phyloP scores from a whole-genome alignment of 2,113 vertebrate species.

The Anthoscopus minutus region DNA sequence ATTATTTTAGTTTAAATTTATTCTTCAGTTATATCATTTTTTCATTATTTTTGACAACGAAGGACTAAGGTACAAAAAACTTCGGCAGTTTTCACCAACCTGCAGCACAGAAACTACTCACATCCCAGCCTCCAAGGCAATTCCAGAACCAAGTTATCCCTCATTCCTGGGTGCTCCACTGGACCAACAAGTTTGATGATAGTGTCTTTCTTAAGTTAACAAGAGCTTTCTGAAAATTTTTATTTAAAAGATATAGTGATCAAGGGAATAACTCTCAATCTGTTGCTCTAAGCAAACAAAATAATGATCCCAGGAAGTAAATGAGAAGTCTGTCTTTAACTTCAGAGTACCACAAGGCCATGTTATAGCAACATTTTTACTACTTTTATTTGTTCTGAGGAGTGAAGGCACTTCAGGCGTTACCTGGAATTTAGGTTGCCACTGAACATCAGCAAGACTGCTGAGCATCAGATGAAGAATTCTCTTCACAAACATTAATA shows the following conservation, averaged over 20 bases:
- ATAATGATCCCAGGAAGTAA: background rate
- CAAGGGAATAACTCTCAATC: background rate
- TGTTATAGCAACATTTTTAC: background rate
- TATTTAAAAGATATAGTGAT: background rate
- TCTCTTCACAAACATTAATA: background rate
- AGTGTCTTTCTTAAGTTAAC: background rate
- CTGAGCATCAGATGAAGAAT: background rate
- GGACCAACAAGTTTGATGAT: background rate
- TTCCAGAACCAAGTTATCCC: background rate
- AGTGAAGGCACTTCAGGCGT: background rate
- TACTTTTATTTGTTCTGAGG: background rate
- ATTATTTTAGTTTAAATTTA: no score
- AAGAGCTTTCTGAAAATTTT: background rate
- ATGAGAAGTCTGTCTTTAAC: background rate
- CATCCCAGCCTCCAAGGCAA: background rate
- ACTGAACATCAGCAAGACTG: background rate
- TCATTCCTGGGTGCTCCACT: background rate
- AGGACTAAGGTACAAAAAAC: background rate
- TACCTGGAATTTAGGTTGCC: background rate
- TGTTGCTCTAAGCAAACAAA: background rate
- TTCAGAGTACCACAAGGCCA: background rate
- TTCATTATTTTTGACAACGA: background rate
- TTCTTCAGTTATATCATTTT: no score
- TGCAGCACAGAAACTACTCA: background rate
- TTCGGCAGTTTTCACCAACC: background rate